Base-by-base conservation (phyloP, 2,888 invertebrate genomes). In the Drosophila neutralis region DNA sequence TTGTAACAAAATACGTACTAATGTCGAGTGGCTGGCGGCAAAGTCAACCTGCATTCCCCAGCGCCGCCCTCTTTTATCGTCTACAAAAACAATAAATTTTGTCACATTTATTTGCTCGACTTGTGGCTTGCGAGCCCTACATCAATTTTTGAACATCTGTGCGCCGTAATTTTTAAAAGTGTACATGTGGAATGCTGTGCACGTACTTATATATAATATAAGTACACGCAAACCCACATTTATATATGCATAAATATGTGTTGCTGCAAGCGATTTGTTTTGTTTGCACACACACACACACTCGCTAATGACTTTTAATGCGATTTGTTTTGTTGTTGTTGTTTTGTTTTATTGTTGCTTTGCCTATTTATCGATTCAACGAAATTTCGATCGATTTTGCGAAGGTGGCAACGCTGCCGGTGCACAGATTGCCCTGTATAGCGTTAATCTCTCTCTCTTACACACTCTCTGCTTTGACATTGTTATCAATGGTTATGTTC, bases 401-500 rank as follows among this genome's bases (percentile, higher is more conserved):
- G 54, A 68, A 67, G 67, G 57, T 76, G 77, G 71, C 70, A 77
- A 75, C 80, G 53, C 80, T 52, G 53, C 54, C 53, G 62, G 48
- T 52, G 49, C 33, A 40, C 48, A 52, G 69, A 61, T 78, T 69
- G 61, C 18, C 27, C 35, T 53, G 38, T n/a, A 45, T 51, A 53
- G 60, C 58, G 35, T n/a, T 60, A n/a, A 15, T 29, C 48, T 52
- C 38, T 52, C 31, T 24, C 15, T 61, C 60, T 40, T 61, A 66
- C 66, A 62, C 54, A 62, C 52, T 72, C 66, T 56, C 82, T 76
- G 68, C 56, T 73, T 74, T 80, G 78, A 62, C 69, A 83, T 88
- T 89, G 89, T 86, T 84, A 87, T 84, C 89, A 88, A 75, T 81
- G 67, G 63, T 35, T 54, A 31, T 40, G 21, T 57, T 62, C 33